Conservation (phyloP, 2,797 vertebrate genomes). For the Dallia pectoralis region DNA sequence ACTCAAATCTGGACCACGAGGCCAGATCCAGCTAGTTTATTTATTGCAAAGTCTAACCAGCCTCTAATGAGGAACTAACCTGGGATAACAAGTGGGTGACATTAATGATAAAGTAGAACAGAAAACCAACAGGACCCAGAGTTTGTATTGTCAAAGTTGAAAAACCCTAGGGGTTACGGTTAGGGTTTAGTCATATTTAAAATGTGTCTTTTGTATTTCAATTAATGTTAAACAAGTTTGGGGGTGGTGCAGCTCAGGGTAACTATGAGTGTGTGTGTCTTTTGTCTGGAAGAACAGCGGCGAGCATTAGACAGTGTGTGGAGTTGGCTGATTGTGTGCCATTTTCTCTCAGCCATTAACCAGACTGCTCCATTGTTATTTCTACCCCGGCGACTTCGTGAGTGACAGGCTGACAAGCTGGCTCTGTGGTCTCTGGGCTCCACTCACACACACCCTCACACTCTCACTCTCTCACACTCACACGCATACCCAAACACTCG, state of each 20-base stretch:
- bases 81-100: too few species aligned
- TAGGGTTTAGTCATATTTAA: slow-evolving; percentile 32
- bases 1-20: too few species aligned
- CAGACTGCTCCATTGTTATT: slow-evolving; percentile 67
- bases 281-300: slow-evolving; percentile 32
- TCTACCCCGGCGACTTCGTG: slow-evolving; percentile 65
- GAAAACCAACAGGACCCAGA: too few species aligned
- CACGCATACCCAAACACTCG: too few species aligned
- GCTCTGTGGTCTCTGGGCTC: slow-evolving; percentile 45
- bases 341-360: slow-evolving; percentile 74
- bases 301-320: slow-evolving; percentile 55
- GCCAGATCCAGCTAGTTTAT: too few species aligned
- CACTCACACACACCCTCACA: slow-evolving; percentile 55
- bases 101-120: too few species aligned
- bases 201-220: slow-evolving; percentile 58
- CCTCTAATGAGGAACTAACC: too few species aligned
- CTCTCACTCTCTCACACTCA: too few species aligned
- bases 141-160: too few species aligned
- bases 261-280: slow-evolving; percentile 35
- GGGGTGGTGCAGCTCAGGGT: slow-evolving; percentile 2
- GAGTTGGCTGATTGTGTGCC: slow-evolving; percentile 64
- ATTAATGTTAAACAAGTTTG: slow-evolving; percentile 62
- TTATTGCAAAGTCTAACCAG: too few species aligned
- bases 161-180: slow-evolving; percentile 22
- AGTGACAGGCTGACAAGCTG: slow-evolving; percentile 71